Evolutionary conservation across 2,113 vertebrate genomes (phyloP), one percentile per base, ranked within the genome.

Genomic region (Gobiocypris rarus): DNA sequence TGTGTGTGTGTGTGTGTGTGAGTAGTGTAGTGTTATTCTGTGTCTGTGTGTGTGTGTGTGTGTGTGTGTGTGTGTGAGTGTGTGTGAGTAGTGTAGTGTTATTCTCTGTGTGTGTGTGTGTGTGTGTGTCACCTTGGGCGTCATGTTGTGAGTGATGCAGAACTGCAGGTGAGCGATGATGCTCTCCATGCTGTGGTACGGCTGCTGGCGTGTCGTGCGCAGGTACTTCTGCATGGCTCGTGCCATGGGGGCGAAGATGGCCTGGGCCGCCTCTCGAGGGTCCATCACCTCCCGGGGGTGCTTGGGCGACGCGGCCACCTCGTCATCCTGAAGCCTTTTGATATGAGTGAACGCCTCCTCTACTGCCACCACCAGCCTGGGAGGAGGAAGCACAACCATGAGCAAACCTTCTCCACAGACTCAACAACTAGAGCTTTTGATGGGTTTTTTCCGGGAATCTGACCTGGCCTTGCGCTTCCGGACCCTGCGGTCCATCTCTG

Each of bases 111-210:
- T 38, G 38, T 7, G 38, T 38, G 38, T 38, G 38, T 7, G 38
- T 38, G 38, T 38, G 48, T 28, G 58, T 1, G 3, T 54, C 45
- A 97, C 97, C 96, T 98, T 98, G 85, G 98, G 97, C 0, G 97
- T 97, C 97, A 99, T 99, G 94, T 98, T 98, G 1, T 99, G 97
- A 0, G 97, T 98, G 94, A 99, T 98, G 93, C 98, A 99, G 94
- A 99, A 99, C 90, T 98, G 97, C 4, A 99, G 94, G 92, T 99
- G 98, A 31, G 97, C 95, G 70, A 99, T 94, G 92, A 99, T 99
- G 95, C 97, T 98, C 95, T 99, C 98, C 98, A 99, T 99, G 90
- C 96, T 97, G 94, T 99, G 98, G 92, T 95, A 98, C 11, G 96
- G 97, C 93, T 99, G 97, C 92, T 99, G 98, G 63, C 97, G 94